A percentile compares a stretch with the other conserved stretches of the same genome.
Evolutionary conservation across 2,888 invertebrate genomes (phyloP).

Genomic region (Adineta ricciae): DNA sequence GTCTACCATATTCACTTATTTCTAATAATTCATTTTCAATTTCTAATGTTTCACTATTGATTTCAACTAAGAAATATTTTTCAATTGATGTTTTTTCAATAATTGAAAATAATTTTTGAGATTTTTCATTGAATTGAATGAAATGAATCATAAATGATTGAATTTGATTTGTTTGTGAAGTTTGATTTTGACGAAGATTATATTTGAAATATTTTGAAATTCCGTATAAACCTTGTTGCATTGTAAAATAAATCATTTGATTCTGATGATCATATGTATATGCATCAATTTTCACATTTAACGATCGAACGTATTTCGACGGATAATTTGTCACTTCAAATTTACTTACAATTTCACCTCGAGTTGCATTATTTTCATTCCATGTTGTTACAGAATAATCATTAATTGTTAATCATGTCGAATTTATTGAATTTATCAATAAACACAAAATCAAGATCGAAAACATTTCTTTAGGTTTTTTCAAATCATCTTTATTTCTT

Average conservation of each 20-base stretch:
- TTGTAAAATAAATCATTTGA: neutral
- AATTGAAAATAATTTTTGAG: no score
- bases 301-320: neutral
- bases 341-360: neutral
- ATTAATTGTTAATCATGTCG: neutral
- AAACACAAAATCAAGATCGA: neutral
- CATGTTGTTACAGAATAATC: neutral
- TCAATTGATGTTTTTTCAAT: no score
- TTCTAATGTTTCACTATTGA: neutral
- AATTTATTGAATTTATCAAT: neutral
- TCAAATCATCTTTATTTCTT: no score
- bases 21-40: neutral
- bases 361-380: neutral
- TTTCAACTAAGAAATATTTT: no score
- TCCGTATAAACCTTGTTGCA: neutral
- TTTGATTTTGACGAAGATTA: neutral
- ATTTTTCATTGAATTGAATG: neutral
- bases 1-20: neutral
- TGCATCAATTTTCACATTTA: neutral
- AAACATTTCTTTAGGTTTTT: no score
- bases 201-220: neutral
- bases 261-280: neutral
- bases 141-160: neutral
- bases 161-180: neutral
- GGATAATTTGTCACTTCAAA: neutral